Conservation (phyloP, 2,797 vertebrate species). For the Syngnathus rostellatus region DNA sequence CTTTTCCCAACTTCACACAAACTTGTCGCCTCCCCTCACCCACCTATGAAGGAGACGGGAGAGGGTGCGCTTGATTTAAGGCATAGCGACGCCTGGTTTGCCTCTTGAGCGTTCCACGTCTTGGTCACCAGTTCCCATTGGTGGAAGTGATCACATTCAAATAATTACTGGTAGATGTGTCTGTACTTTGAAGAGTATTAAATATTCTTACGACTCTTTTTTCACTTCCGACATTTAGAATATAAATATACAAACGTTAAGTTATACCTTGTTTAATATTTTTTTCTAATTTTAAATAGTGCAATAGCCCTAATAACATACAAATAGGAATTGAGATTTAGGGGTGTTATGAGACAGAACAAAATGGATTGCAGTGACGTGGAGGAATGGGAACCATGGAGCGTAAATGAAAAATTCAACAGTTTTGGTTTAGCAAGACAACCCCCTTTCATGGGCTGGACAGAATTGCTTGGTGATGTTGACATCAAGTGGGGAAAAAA, state of each 20-base stretch:
- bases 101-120: not conserved
- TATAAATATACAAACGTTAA: too few relatives aligned
- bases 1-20: constrained; percentile 74
- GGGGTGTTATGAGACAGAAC: too few relatives aligned
- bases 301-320: too few relatives aligned
- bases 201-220: not conserved
- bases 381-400: too few relatives aligned
- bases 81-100: fast-evolving
- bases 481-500: not conserved
- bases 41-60: constrained; percentile 48
- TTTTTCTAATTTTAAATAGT: too few relatives aligned
- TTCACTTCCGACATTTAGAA: not conserved
- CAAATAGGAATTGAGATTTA: too few relatives aligned
- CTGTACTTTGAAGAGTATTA: not conserved
- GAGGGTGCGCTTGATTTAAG: constrained; percentile 29
- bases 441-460: too few relatives aligned
- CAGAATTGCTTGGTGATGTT: not conserved
- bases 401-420: too few relatives aligned
- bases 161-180: not conserved
- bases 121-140: not conserved
- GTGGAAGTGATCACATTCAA: not conserved
- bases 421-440: too few relatives aligned
- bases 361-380: too few relatives aligned
- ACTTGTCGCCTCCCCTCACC: constrained; percentile 52
- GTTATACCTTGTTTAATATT: too few relatives aligned